phyloP scores from a whole-genome alignment of 2,888 invertebrate species.

The Aleiodes alternator region DNA sequence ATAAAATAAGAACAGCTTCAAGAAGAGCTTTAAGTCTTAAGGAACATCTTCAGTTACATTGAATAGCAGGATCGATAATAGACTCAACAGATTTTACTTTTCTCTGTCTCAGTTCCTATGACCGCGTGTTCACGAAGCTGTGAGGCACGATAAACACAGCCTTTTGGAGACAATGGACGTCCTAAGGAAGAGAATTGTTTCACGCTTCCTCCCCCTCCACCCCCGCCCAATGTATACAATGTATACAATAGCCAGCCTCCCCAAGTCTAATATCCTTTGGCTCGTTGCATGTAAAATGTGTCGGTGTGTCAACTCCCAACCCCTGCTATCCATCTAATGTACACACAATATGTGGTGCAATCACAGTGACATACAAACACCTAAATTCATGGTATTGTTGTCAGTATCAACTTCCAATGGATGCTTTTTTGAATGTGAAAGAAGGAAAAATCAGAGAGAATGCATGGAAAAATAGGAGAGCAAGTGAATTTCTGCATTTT shows the following conservation, averaged over 20 bases:
- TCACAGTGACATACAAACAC: conserved; percentile 20
- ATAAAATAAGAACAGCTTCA: background rate
- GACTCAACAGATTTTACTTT: background rate
- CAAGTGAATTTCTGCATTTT: background rate
- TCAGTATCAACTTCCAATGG: conserved; percentile 6
- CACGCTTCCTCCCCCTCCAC: conserved; percentile 1
- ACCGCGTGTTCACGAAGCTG: conserved; percentile 3
- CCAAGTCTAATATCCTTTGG: conserved; percentile 44
- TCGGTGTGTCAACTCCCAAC: conserved; percentile 14
- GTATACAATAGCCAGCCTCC: conserved; percentile 8
- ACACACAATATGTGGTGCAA: conserved; percentile 6
- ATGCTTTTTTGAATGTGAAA: background rate
- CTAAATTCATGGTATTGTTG: conserved; percentile 20
- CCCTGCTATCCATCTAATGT: background rate
- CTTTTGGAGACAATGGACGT: conserved; percentile 32
- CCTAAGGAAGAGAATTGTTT: conserved; percentile 23
- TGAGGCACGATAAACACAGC: conserved; percentile 33
- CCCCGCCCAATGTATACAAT: background rate
- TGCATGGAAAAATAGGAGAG: background rate
- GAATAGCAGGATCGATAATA: background rate
- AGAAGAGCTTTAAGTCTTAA: background rate
- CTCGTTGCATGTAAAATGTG: conserved; percentile 36
- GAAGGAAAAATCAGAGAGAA: background rate
- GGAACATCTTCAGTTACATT: background rate
- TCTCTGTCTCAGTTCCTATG: background rate